Evolutionary conservation across 2,113 vertebrate genomes (phyloP).

Genomic region (Hippocampus mohnikei): DNA sequence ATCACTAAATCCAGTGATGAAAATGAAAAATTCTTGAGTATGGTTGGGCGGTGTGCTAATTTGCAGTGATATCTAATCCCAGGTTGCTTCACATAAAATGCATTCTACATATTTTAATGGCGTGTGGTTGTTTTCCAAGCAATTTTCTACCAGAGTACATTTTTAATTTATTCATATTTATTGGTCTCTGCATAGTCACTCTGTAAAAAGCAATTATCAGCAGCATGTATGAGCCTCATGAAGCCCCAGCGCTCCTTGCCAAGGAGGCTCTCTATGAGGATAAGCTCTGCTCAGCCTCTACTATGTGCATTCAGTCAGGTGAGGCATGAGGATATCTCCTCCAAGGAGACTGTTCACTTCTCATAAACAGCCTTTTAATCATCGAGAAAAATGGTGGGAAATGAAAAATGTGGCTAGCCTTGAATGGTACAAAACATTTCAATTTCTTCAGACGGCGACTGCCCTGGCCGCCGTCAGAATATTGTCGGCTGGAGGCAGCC

Average conservation of each 20-base stretch:
- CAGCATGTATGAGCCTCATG: slow-evolving; percentile 72
- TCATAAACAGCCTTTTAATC: slow-evolving; percentile 69
- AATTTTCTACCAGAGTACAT: slow-evolving; percentile 83
- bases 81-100: slow-evolving; percentile 76
- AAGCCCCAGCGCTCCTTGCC: slow-evolving; percentile 67
- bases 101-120: slow-evolving; percentile 79
- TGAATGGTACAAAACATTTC: slow-evolving; percentile 70
- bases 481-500: slow-evolving; percentile 51
- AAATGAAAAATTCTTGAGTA: slow-evolving; percentile 82
- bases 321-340: slow-evolving; percentile 58
- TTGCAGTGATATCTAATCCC: slow-evolving; percentile 83
- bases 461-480: slow-evolving; percentile 51
- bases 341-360: slow-evolving; percentile 58
- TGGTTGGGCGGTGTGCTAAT: slow-evolving; percentile 84
- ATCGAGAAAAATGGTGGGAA: slow-evolving; percentile 33
- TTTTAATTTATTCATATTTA: slow-evolving; percentile 83
- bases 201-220: slow-evolving; percentile 76
- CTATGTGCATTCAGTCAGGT: slow-evolving; percentile 48
- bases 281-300: slow-evolving; percentile 50
- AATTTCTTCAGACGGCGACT: slow-evolving; percentile 58
- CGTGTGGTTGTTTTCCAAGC: slow-evolving; percentile 78
- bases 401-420: slow-evolving; percentile 64
- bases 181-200: slow-evolving; percentile 77
- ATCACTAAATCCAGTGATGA: slow-evolving; percentile 85
- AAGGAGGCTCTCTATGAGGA: slow-evolving; percentile 49